Conservation (phyloP, 2,113 vertebrate genomes). For the Nannospalax galili region DNA sequence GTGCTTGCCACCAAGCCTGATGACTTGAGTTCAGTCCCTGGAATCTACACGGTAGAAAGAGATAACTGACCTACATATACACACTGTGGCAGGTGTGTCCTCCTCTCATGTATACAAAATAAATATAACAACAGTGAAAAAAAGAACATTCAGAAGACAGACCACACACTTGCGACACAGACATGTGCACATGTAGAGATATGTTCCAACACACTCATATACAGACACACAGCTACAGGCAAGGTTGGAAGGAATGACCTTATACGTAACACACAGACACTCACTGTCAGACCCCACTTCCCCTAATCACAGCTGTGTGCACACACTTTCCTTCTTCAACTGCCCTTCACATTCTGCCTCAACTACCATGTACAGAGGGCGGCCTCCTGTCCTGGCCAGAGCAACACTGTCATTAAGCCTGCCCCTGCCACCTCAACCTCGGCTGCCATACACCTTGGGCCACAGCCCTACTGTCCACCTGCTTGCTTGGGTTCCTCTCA, state of each 20-base stretch:
- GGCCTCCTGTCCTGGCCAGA: not conserved
- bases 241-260: not conserved
- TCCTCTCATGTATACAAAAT: not conserved
- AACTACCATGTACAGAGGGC: too few species aligned
- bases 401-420: not conserved
- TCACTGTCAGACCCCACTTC: not conserved
- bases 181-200: not conserved
- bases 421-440: not conserved
- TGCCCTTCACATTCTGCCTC: not conserved
- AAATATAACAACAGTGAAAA: not conserved
- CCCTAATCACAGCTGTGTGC: not conserved
- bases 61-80: not conserved
- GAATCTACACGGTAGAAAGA: not conserved
- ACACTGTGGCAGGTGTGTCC: not conserved
- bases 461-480: not conserved
- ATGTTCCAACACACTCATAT: not conserved
- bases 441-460: too few species aligned
- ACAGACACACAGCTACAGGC: too few species aligned
- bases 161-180: not conserved
- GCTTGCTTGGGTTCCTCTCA: not conserved
- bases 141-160: not conserved
- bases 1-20: not conserved
- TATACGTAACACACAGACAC: not conserved
- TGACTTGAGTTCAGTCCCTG: not conserved
- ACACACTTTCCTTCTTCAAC: not conserved